Percentiles rank a stretch among this genome's conserved stretches.
Evolutionary conservation across 2,888 invertebrate species (phyloP).

Genomic region (Idaea aversata): DNA sequence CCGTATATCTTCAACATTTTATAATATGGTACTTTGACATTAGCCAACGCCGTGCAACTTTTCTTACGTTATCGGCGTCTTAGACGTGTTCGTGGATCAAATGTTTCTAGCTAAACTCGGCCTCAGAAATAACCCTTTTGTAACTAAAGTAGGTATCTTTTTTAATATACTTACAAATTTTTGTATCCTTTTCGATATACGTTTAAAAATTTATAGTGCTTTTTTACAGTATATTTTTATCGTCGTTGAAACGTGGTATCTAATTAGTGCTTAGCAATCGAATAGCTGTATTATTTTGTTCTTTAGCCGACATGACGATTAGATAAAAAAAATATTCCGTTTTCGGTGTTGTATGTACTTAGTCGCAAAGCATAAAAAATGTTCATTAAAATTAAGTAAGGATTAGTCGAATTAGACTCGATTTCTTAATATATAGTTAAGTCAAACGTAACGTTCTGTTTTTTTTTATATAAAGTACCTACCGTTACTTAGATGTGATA

Average conservation of each 20-base stretch:
- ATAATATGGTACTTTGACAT: too few relatives aligned
- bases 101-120: not conserved
- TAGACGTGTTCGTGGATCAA: not conserved
- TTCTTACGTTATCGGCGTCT: not conserved
- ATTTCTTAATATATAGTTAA: constrained; percentile 20
- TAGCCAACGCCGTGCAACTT: too few relatives aligned
- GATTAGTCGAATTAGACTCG: constrained; percentile 5
- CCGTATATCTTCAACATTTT: not conserved
- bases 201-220: not conserved
- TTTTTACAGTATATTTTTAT: constrained; percentile 1
- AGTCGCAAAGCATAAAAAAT: not conserved
- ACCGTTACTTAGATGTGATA: constrained; percentile 25
- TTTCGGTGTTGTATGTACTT: not conserved
- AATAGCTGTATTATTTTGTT: not conserved
- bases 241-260: not conserved
- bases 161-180: not conserved
- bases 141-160: not conserved
- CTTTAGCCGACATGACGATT: not conserved
- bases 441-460: constrained; percentile 13
- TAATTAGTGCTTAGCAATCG: not conserved
- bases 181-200: constrained; percentile 13
- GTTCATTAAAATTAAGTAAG: constrained; percentile 8
- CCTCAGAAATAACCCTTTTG: not conserved
- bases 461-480: constrained; percentile 10
- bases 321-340: too few relatives aligned